These are phyloP conservation scores for Clarias magur DNA, from an alignment of 2,113 vertebrate genomes.

Conservation along the genomic window DNA sequence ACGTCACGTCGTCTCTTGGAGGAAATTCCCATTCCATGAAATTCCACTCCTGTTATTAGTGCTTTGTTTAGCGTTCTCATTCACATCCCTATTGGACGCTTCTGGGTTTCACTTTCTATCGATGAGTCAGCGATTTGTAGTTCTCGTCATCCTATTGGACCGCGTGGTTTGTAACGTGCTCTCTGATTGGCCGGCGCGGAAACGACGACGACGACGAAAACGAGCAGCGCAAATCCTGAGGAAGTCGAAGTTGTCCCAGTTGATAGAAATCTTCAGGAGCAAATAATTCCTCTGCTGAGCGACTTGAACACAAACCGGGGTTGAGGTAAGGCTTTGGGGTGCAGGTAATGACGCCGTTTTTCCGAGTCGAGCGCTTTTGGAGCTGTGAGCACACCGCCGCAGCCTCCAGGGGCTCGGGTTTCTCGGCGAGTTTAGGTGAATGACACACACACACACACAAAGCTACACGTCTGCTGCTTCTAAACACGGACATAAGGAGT, in stretches of 20 bases:
- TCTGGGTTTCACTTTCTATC: not conserved
- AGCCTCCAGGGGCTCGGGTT: not conserved
- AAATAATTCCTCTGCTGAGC: conserved; percentile 8
- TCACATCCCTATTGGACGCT: not conserved
- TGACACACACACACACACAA: not conserved
- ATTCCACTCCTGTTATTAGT: not conserved
- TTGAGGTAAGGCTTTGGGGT: conserved; percentile 38
- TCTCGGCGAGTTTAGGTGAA: not conserved
- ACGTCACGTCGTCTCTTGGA: not conserved
- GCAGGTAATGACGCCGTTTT: not conserved
- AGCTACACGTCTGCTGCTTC: not conserved
- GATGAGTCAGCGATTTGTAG: not conserved
- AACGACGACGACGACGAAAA: not conserved
- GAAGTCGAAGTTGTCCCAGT: conserved; percentile 50
- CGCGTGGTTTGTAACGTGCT: not conserved
- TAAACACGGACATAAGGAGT: not conserved
- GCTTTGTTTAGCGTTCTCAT: not conserved
- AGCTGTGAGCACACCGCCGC: not conserved
- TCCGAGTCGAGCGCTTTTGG: not conserved
- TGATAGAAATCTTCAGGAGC: conserved; percentile 27
- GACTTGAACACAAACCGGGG: conserved; percentile 14
- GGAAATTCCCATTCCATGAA: not conserved
- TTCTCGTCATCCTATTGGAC: conserved; percentile 16
- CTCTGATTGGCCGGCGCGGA: conserved; percentile 34
- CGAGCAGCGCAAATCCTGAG: conserved; percentile 31